phyloP scores from a whole-genome alignment of 2,113 vertebrate species.

The Merops nubicus region DNA sequence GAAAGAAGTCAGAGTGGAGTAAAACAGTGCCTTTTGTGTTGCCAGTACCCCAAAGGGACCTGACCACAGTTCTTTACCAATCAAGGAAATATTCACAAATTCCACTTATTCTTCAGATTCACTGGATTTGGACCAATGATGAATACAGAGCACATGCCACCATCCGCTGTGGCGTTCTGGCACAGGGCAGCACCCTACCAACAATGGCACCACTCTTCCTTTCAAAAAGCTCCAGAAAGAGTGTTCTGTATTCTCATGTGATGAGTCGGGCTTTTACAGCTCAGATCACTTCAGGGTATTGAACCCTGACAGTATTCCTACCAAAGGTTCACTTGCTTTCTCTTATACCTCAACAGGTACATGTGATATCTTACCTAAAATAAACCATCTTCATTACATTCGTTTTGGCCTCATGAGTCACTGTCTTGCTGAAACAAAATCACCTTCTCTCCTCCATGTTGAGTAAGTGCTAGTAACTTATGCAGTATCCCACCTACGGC shows the following conservation, averaged over 20 bases:
- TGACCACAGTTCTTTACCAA: background rate
- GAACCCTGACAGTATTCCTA: background rate
- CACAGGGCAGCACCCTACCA: constrained; percentile 41
- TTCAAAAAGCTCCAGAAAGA: constrained; percentile 49
- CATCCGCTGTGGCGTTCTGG: constrained; percentile 5
- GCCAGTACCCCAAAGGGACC: background rate
- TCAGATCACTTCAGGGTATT: constrained; percentile 12
- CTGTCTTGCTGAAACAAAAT: background rate
- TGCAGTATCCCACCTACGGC: constrained; percentile 6
- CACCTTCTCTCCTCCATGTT: background rate
- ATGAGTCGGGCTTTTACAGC: background rate
- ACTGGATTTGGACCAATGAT: background rate
- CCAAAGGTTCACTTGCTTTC: background rate
- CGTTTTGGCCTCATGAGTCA: constrained; percentile 15
- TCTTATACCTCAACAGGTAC: background rate
- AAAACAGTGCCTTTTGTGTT: background rate
- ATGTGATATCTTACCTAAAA: background rate
- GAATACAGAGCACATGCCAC: background rate
- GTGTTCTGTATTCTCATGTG: background rate
- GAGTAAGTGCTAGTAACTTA: constrained; percentile 20
- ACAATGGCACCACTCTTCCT: constrained; percentile 50
- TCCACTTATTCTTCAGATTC: constrained; percentile 18
- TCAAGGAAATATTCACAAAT: background rate
- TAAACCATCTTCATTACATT: background rate
- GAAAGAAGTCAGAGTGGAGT: background rate